These are phyloP conservation scores for Echinops telfairi DNA, from an alignment of 2,113 vertebrate genomes.

Conservation along the genomic window DNA sequence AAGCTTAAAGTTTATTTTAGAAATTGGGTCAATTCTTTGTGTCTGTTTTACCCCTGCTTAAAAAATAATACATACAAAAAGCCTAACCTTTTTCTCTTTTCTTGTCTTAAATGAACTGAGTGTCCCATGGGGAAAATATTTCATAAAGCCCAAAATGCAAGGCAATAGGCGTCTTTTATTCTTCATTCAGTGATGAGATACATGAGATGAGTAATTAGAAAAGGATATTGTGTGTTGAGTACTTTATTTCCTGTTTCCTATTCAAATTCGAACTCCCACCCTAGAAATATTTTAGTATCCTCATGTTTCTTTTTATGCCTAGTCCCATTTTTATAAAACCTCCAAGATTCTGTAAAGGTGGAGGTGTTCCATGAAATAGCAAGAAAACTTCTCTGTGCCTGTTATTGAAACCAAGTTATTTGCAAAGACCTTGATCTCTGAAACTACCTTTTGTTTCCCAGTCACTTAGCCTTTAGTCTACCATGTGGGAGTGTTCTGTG, in stretches of 20 bases:
- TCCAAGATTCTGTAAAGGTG: constrained; percentile 32
- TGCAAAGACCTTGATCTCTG: background rate
- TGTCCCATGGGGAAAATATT: constrained; percentile 40
- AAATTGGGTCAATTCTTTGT: constrained; percentile 60
- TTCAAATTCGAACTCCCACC: constrained; percentile 42
- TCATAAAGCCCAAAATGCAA: constrained; percentile 47
- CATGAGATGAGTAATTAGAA: constrained; percentile 2
- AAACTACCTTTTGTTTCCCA: background rate
- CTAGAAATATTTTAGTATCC: constrained; percentile 40
- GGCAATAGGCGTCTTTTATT: background rate
- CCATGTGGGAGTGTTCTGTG: background rate
- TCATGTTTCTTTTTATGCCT: constrained; percentile 48
- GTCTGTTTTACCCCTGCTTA: constrained; percentile 57
- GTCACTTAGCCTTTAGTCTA: constrained; percentile 7
- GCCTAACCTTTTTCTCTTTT: background rate
- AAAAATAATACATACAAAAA: constrained; percentile 43
- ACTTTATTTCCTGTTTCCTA: constrained; percentile 13
- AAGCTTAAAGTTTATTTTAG: constrained; percentile 68
- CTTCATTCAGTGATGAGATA: constrained; percentile 46
- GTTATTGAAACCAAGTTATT: background rate
- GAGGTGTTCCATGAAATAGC: background rate
- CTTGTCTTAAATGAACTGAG: constrained; percentile 15
- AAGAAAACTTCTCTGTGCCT: background rate
- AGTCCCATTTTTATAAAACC: constrained; percentile 49
- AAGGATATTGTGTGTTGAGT: background rate